A percentile compares a stretch with the other conserved stretches of the same genome.
phyloP scores from a whole-genome alignment of 1,140 invertebrate species.

The Caenorhabditis briggsae region DNA sequence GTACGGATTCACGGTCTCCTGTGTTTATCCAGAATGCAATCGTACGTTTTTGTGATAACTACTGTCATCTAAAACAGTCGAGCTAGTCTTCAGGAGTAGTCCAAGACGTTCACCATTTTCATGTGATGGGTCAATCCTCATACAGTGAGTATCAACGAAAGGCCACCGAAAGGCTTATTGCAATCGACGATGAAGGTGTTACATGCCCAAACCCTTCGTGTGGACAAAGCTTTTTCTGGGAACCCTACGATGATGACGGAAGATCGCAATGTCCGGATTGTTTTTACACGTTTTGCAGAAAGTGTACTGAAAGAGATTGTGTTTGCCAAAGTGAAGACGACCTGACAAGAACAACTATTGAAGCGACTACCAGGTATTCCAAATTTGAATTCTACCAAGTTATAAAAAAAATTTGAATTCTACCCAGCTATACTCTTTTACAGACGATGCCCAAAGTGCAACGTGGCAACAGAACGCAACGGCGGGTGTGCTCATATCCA shows the following conservation, averaged over 20 bases:
- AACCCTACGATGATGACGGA: conserved; percentile 59
- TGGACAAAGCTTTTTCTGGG: conserved; percentile 61
- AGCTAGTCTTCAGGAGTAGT: conserved; percentile 49
- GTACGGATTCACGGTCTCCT: conserved; percentile 62
- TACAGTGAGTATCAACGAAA: conserved; percentile 63
- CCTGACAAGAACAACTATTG: conserved; percentile 41
- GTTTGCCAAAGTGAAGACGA: conserved; percentile 44
- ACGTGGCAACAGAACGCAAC: conserved; percentile 55
- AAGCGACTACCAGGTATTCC: conserved; percentile 40
- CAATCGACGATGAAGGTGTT: conserved; percentile 60
- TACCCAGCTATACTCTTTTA: background rate
- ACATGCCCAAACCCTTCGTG: conserved; percentile 59
- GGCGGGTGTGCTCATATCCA: conserved; percentile 66
- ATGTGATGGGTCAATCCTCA: conserved; percentile 53
- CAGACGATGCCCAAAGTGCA: conserved; percentile 60
- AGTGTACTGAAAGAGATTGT: conserved; percentile 55
- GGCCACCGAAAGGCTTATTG: conserved; percentile 60
- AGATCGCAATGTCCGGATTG: conserved; percentile 61
- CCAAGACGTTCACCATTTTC: conserved; percentile 64
- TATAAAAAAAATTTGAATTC: background rate
- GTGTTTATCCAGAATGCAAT: conserved; percentile 58
- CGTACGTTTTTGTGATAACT: conserved; percentile 2
- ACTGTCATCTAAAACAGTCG: background rate
- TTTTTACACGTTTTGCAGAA: conserved; percentile 61
- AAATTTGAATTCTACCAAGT: background rate